Conservation (phyloP, 2,113 vertebrate genomes). For the Chaetura pelagica region DNA sequence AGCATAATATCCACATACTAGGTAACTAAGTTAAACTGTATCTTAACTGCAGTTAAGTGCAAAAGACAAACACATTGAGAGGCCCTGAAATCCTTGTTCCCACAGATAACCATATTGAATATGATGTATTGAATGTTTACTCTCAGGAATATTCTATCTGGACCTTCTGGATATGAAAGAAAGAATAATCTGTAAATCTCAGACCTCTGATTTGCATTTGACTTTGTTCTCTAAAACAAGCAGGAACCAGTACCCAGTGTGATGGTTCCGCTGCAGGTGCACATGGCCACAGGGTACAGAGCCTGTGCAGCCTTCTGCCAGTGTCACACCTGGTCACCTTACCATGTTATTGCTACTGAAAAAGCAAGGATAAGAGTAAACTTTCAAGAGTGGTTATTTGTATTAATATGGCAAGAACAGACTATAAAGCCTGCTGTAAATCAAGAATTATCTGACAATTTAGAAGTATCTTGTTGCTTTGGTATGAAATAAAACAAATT, state of each 20-base stretch:
- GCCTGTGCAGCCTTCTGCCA: not conserved
- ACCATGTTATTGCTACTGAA: not conserved
- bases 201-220: not conserved
- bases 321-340: accelerated
- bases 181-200: not conserved
- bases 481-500: not conserved
- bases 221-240: not conserved
- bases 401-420: not conserved
- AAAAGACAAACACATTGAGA: not conserved
- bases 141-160: not conserved
- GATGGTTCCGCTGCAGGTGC: not conserved
- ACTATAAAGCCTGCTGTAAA: not conserved
- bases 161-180: not conserved
- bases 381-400: not conserved
- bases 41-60: not conserved
- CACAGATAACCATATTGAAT: accelerated
- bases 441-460: not conserved
- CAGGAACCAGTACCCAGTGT: not conserved
- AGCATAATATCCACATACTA: too few relatives aligned
- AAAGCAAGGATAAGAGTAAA: not conserved
- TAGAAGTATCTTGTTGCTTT: not conserved
- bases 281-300: accelerated
- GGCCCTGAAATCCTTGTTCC: not conserved
- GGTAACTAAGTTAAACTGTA: not conserved
- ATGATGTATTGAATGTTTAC: accelerated